Conservation (phyloP, 2,888 invertebrate genomes). For the Rotaria socialis region DNA sequence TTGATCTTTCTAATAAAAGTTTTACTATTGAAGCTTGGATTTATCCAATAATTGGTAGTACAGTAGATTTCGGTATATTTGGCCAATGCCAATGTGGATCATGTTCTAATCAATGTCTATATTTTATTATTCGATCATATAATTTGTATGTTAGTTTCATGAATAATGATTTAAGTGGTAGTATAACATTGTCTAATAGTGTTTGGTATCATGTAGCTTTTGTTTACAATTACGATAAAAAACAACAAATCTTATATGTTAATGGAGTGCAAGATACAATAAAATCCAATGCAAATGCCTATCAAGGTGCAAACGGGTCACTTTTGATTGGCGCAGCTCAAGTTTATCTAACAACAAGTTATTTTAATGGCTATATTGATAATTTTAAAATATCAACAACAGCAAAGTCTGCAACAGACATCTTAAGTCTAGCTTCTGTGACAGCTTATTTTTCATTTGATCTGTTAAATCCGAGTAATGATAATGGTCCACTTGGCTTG, state of each 20-base stretch:
- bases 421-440: background rate
- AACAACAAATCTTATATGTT: constrained; percentile 2
- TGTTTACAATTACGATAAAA: background rate
- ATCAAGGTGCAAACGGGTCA: background rate
- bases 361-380: background rate
- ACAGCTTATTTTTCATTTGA: constrained; percentile 15
- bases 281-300: background rate
- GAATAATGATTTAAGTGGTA: background rate
- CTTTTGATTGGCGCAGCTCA: background rate
- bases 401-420: background rate
- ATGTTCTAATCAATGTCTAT: background rate
- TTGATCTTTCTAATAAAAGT: background rate
- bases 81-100: background rate
- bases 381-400: background rate
- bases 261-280: background rate
- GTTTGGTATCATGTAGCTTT: background rate
- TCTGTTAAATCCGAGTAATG: background rate
- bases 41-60: background rate
- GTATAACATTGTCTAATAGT: background rate
- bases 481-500: background rate
- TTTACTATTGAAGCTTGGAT: background rate
- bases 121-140: constrained; percentile 11
- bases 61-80: background rate
- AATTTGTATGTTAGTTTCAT: background rate
- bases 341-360: background rate